Base-by-base conservation (phyloP, 2,797 vertebrate genomes). In the Hozukius guyotensis region DNA sequence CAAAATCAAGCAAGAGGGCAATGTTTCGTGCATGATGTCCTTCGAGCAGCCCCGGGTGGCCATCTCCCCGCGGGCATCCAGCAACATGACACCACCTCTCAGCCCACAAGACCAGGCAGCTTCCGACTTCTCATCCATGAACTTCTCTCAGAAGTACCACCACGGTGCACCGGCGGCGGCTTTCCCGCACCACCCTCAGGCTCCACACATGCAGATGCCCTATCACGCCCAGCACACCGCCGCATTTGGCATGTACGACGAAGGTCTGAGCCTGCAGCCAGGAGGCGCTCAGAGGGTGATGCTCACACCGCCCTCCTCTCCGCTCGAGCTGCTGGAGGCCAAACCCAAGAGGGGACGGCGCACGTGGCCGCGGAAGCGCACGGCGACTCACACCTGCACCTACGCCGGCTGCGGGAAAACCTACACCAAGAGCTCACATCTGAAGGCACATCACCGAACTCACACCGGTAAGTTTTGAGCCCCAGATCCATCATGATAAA, bases 341-440 rank as follows among this genome's bases (percentile, higher is more conserved):
- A 99, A 99, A 79, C 97, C 98, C 1, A 99, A 99, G 87, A 95
- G 99, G n/a, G 99, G 98, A 0, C 96, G 99, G 3, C 97, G 99
- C n/a, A 97, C 97, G 8, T 99, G 98, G 97, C 98, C 99, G 0
- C 94, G 98, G 73, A 99, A 99, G 94, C 97, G 98, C 88, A 98
- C 97, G 0, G 99, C 99, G 34, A 97, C 98, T 0, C 99, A 99
- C 94, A 98, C 98, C 59, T 99, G 99, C 94, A 98, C 96, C 72
- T 99, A 97, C 32, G 95, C 97, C 0, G 98, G 98, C 3, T 99
- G 98, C 24, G 98, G 97, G 3, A 99, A 99, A 90, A 99, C 98
- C 0, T 99, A 99, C 95, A 99, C 98, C 90, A 99, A 99, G 94
- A 99, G 99, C 29, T 99, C 99, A 0, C 99, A 99, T 87, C 95